A percentile compares a stretch with the other conserved stretches of the same genome.
These are phyloP conservation scores for Episyrphus balteatus DNA, from an alignment of 1,140 invertebrate genomes.

Conservation along the genomic window DNA sequence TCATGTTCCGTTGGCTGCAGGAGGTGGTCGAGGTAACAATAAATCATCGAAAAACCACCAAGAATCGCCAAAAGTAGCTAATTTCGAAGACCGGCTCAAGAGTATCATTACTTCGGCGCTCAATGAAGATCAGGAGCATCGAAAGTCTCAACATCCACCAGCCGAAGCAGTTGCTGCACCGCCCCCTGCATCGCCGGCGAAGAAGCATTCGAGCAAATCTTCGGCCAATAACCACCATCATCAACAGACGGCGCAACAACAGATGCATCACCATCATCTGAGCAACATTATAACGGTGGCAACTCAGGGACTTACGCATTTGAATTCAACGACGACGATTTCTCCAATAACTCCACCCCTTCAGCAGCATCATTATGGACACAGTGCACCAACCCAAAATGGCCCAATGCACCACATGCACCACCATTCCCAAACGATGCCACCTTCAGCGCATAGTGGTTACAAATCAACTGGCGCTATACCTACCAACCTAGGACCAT, in stretches of 20 bases:
- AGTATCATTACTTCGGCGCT: constrained; percentile 83
- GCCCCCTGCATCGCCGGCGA: constrained; percentile 17
- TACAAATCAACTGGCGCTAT: constrained; percentile 2
- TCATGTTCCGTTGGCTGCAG: constrained; percentile 1
- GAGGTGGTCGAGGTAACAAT: neutral
- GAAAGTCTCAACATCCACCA: constrained; percentile 33
- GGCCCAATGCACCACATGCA: neutral
- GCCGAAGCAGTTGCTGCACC: constrained; percentile 23
- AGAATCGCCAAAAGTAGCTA: constrained; percentile 70
- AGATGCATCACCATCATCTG: constrained; percentile 21
- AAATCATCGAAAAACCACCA: constrained; percentile 38
- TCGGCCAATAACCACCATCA: neutral
- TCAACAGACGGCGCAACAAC: constrained; percentile 22
- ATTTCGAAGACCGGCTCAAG: constrained; percentile 85
- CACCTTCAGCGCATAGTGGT: constrained; percentile 4
- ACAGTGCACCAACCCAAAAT: neutral
- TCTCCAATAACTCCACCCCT: constrained; percentile 34
- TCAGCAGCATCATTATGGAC: constrained; percentile 10
- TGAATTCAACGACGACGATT: constrained; percentile 32
- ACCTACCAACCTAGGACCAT: constrained; percentile 7
- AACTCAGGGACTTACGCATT: constrained; percentile 32
- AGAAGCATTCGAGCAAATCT: constrained; percentile 12
- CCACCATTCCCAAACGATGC: neutral
- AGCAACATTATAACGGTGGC: constrained; percentile 32
- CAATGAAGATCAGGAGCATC: constrained; percentile 66